phyloP scores from a whole-genome alignment of 2,113 vertebrate genomes.

The Cariama cristata region DNA sequence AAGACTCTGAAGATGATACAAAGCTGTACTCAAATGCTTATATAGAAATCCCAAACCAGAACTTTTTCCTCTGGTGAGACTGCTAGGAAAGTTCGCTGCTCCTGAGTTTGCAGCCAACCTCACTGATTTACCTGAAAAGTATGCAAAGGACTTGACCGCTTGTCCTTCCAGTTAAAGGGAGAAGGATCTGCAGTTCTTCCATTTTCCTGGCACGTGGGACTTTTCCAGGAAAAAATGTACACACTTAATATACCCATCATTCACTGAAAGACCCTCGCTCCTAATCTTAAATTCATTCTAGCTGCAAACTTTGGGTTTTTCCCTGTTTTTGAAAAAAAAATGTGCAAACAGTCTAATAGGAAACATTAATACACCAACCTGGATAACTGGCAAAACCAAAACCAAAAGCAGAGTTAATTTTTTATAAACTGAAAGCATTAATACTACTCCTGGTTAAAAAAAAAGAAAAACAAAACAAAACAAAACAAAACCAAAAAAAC shows the following conservation, averaged over 20 bases:
- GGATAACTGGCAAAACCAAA: neutral
- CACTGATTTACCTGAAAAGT: neutral
- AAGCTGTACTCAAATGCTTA: neutral
- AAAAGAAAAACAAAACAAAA: neutral
- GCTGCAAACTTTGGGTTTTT: neutral
- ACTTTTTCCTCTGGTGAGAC: neutral
- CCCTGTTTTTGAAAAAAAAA: neutral
- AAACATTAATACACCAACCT: neutral
- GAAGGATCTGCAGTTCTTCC: neutral
- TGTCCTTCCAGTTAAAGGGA: neutral
- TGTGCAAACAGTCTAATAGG: neutral
- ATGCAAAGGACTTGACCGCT: neutral
- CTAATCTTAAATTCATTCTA: neutral
- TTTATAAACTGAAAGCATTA: neutral
- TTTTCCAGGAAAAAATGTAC: neutral
- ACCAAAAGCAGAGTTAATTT: neutral
- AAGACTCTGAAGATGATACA: neutral
- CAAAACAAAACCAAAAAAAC: no score
- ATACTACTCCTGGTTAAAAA: neutral
- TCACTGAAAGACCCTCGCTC: neutral
- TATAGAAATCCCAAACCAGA: neutral
- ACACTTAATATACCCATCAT: neutral
- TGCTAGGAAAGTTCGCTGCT: neutral
- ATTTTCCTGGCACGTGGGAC: neutral
- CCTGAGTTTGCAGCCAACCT: neutral